phyloP scores from a whole-genome alignment of 2,797 vertebrate species.

The Pseudochirops corinnae region DNA sequence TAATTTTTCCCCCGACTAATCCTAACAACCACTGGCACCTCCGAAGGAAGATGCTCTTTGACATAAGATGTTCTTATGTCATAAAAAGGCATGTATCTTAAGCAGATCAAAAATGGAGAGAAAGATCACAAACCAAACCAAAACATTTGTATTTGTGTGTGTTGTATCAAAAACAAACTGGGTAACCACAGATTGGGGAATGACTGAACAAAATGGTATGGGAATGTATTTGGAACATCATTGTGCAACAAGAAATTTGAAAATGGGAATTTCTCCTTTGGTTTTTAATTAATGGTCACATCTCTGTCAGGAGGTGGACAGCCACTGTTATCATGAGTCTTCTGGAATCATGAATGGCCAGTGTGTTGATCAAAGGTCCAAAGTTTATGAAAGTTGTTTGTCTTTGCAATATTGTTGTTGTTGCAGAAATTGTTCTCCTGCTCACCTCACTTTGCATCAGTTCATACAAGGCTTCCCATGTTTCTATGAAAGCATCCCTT shows the following conservation, averaged over 20 bases:
- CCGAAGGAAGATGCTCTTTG: slow-evolving; percentile 57
- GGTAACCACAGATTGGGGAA: neutral
- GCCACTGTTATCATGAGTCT: neutral
- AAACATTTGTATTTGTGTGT: neutral
- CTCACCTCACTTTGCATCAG: neutral
- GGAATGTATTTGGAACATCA: neutral
- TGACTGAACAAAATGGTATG: neutral
- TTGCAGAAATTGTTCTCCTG: neutral
- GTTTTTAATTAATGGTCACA: neutral
- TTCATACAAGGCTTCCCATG: neutral
- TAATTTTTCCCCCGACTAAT: slow-evolving; percentile 44
- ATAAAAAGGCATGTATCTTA: neutral
- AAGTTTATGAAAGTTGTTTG: neutral
- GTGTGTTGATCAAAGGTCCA: neutral
- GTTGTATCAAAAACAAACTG: neutral
- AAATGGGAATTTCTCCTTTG: neutral
- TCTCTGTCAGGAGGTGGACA: neutral
- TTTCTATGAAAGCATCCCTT: neutral
- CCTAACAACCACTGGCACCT: slow-evolving; percentile 35
- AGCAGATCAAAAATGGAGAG: neutral
- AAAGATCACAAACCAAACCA: neutral
- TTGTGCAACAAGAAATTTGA: neutral
- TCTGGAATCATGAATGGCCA: neutral
- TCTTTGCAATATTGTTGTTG: neutral
- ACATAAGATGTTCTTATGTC: slow-evolving; percentile 32